Evolutionary conservation across 2,888 invertebrate species (phyloP).

Genomic region (Taphrorychus bicolor): DNA sequence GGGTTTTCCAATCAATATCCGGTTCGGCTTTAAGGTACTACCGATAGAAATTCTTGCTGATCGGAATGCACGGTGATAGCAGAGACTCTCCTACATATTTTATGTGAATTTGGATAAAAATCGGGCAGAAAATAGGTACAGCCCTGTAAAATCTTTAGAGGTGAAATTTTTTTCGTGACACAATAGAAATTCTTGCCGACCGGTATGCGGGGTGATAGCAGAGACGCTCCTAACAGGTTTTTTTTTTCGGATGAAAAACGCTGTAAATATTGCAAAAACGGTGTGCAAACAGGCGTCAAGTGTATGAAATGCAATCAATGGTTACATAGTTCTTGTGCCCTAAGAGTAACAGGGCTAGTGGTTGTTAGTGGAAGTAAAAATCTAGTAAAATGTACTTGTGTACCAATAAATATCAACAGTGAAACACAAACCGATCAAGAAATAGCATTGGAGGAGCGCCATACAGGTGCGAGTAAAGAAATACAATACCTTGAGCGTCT

Average conservation of each 20-base stretch:
- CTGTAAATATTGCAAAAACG: background rate
- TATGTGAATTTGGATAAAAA: no score
- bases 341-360: background rate
- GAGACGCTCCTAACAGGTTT: no score
- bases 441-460: background rate
- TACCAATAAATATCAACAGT: background rate
- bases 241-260: background rate
- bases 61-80: no score
- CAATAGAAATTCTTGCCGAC: no score
- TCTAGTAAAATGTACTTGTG: background rate
- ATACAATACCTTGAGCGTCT: background rate
- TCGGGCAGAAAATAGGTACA: no score
- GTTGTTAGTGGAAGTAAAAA: background rate
- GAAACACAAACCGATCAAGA: background rate
- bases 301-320: background rate
- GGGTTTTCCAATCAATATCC: no score
- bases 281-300: background rate
- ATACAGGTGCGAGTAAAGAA: background rate
- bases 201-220: no score
- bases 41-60: no score
- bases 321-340: background rate
- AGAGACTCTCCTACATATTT: no score
- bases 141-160: no score
- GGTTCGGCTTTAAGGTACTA: no score
- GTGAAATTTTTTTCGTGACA: no score